Conservation (phyloP, 1,140 invertebrate species). For the Drosophila neocordata region DNA sequence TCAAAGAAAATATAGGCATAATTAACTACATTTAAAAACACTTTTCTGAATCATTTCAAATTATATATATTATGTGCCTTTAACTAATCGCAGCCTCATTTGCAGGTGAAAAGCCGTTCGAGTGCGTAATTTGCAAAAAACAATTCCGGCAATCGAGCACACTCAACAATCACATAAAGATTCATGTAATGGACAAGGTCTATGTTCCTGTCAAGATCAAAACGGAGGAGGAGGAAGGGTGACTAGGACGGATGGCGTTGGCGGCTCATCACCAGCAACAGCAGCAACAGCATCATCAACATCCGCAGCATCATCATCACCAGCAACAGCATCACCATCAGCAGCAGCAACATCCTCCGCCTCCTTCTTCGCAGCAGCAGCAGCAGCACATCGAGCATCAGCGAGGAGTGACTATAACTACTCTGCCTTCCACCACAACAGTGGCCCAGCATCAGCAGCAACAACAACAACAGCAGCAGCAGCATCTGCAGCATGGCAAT, state of each 20-base stretch:
- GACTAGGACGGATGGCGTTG: slow-evolving; percentile 82
- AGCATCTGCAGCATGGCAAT: slow-evolving; percentile 56
- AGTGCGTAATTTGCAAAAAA: slow-evolving; percentile 82
- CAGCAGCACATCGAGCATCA: slow-evolving; percentile 53
- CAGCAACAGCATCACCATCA: slow-evolving; percentile 50
- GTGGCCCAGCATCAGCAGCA: slow-evolving; percentile 58
- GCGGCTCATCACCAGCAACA: slow-evolving; percentile 59
- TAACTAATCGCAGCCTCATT: slow-evolving; percentile 38
- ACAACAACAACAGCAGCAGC: slow-evolving; percentile 37
- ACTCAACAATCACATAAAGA: slow-evolving; percentile 83
- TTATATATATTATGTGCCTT: slow-evolving; percentile 14
- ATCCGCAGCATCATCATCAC: slow-evolving; percentile 57
- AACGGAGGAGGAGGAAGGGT: slow-evolving; percentile 82
- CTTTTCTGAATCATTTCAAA: background rate
- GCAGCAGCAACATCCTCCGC: slow-evolving; percentile 38
- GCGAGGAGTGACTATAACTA: slow-evolving; percentile 64
- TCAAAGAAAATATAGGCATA: background rate
- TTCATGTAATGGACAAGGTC: slow-evolving; percentile 82
- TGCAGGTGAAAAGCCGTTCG: slow-evolving; percentile 82
- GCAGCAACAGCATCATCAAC: slow-evolving; percentile 47
- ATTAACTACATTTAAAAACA: background rate
- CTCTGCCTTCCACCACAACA: slow-evolving; percentile 56
- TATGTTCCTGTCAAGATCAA: slow-evolving; percentile 82
- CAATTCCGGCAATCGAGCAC: slow-evolving; percentile 82
- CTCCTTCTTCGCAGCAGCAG: slow-evolving; percentile 38